Conservation (phyloP, 2,888 invertebrate genomes). For the Colletes collaris region DNA sequence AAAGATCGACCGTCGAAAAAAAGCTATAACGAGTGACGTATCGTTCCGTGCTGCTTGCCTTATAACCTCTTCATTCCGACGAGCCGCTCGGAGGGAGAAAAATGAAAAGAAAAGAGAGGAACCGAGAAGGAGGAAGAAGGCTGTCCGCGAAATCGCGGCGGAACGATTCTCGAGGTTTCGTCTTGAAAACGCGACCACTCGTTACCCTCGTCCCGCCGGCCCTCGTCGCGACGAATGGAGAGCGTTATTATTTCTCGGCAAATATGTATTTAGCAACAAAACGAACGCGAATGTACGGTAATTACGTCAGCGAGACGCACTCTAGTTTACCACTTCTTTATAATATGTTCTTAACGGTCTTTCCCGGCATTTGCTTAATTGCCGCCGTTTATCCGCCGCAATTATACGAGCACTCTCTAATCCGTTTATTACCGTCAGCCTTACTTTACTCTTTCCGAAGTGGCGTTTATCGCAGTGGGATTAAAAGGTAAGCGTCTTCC, state of each 20-base stretch:
- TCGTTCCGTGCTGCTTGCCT: slow-evolving; percentile 59
- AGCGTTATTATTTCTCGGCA: slow-evolving; percentile 36
- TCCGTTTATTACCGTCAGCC: slow-evolving; percentile 69
- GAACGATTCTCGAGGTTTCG: slow-evolving; percentile 10
- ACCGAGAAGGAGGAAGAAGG: background rate
- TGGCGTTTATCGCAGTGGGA: slow-evolving; percentile 63
- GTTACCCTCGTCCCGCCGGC: background rate
- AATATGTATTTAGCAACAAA: slow-evolving; percentile 37
- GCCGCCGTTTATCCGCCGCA: slow-evolving; percentile 68
- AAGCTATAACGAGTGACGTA: slow-evolving; percentile 65
- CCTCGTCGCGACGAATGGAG: background rate
- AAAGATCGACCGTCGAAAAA: slow-evolving; percentile 57
- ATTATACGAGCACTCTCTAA: slow-evolving; percentile 70
- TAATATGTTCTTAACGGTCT: slow-evolving; percentile 66
- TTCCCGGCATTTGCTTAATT: slow-evolving; percentile 63
- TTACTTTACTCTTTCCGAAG: slow-evolving; percentile 63
- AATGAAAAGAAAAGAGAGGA: background rate
- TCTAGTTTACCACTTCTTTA: slow-evolving; percentile 63
- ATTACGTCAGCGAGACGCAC: slow-evolving; percentile 41
- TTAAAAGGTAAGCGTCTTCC: slow-evolving; percentile 62
- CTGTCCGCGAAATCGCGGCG: background rate
- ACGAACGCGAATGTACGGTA: slow-evolving; percentile 33
- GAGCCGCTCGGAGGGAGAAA: background rate
- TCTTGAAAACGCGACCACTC: slow-evolving; percentile 6
- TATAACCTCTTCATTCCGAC: slow-evolving; percentile 62